Evolutionary conservation across 2,888 invertebrate genomes (phyloP), one percentile per base, ranked within the genome.

Genomic region (Zaprionus obscuricornis): DNA sequence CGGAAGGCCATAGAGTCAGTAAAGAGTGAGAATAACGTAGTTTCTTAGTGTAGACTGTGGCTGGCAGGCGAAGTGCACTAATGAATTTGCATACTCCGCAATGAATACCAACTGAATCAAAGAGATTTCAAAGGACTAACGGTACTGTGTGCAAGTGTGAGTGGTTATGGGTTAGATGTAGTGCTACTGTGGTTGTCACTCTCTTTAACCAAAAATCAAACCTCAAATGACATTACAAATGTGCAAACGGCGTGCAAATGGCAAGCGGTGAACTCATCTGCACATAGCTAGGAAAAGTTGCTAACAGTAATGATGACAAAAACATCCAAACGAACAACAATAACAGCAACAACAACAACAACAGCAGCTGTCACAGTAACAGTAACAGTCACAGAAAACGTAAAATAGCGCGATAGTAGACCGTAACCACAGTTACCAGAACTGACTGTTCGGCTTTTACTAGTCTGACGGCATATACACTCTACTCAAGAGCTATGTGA

Each of bases 151-250:
- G 14, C 8, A 17, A 17, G 17, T 24, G 33, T 17, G 47, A 1
- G 37, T 31, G 22, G 6, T 18, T 36, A 20, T 10, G 46, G 20
- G 26, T 34, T 13, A 11, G 40, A 16, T 31, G 27, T 47, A 33
- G 31, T 18, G 63, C 37, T 56, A 37, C 55, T 63, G 31, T 27
- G 52, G 31, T 17, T 18, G 57, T 22, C 13, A 24, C 22, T 18
- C 47, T 39, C 56, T 49, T 62, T 51, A n/a, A 34, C 26, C 62
- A 52, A 65, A 64, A 74, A 75, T 79, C 79, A 76, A 73, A 66
- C 79, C 76, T 46, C 78, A 78, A 82, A 75, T 71, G 77, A 62
- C 68, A 74, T 65, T 74, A 67, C 77, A 81, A 77, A 74, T 68
- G 71, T 39, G 65, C 52, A 68, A 73, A 73, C 63, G 45, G 55